Conservation (phyloP, 2,113 vertebrate genomes). For the Embiotoca jacksoni region DNA sequence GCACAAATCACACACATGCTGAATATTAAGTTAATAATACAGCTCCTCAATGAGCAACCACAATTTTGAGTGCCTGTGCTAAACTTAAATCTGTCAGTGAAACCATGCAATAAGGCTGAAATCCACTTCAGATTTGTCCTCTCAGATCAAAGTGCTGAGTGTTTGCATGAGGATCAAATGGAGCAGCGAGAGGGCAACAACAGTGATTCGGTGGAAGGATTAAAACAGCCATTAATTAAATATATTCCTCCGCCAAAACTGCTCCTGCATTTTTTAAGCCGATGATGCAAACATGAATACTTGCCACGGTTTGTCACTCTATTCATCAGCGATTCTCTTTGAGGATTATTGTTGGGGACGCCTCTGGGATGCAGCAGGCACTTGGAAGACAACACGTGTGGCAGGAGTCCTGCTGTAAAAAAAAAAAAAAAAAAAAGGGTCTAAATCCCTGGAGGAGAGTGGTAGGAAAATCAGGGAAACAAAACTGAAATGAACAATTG, state of each 20-base stretch:
- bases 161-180: slow-evolving; percentile 76
- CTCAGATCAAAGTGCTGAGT: slow-evolving; percentile 74
- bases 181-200: slow-evolving; percentile 71
- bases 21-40: slow-evolving; percentile 52
- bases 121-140: slow-evolving; percentile 71
- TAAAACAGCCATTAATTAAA: slow-evolving; percentile 80
- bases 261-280: slow-evolving; percentile 73
- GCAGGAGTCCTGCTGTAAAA: slow-evolving; percentile 15
- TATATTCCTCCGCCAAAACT: slow-evolving; percentile 69
- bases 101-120: slow-evolving; percentile 69
- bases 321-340: slow-evolving; percentile 82
- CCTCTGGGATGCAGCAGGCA: slow-evolving; percentile 65
- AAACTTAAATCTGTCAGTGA: slow-evolving; percentile 61
- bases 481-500: slow-evolving; percentile 26
- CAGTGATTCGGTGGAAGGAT: slow-evolving; percentile 65
- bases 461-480: slow-evolving; percentile 31
- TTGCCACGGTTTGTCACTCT: slow-evolving; percentile 72
- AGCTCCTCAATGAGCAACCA: slow-evolving; percentile 35
- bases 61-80: slow-evolving; percentile 28
- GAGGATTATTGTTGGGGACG: slow-evolving; percentile 75
- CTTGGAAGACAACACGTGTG: slow-evolving; percentile 54
- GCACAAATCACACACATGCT: slow-evolving; percentile 40
- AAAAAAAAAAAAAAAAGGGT: neutral
- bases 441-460: slow-evolving; percentile 23
- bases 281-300: slow-evolving; percentile 72